A percentile compares a stretch with the other conserved stretches of the same genome.
Evolutionary conservation across 2,797 vertebrate genomes (phyloP).

Genomic region (Darevskia nairensis): DNA sequence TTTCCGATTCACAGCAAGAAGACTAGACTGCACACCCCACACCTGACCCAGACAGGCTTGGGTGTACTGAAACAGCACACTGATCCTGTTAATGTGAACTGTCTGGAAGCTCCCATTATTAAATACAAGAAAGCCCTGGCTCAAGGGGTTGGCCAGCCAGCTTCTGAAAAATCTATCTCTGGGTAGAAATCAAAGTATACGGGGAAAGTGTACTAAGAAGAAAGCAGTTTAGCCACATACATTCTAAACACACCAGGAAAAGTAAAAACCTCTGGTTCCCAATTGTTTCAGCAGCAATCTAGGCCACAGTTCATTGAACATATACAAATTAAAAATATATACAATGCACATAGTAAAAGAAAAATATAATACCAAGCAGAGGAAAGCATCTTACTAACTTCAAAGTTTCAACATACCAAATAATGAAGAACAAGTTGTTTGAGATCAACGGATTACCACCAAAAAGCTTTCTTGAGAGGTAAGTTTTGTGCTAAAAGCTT

Average conservation of each 20-base stretch:
- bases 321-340: background rate
- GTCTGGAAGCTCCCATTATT: background rate
- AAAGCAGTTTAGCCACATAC: background rate
- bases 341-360: background rate
- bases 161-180: background rate
- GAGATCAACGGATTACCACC: background rate
- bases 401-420: background rate
- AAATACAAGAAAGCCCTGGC: background rate
- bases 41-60: background rate
- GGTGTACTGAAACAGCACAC: background rate
- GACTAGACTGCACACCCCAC: no score
- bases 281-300: background rate
- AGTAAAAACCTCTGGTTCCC: background rate
- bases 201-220: background rate
- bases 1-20: background rate
- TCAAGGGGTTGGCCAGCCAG: background rate
- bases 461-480: background rate
- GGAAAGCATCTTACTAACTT: background rate
- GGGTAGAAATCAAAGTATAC: background rate
- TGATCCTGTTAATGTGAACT: background rate
- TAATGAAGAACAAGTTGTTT: background rate
- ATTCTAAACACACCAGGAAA: background rate
- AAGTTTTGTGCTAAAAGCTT: background rate
- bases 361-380: background rate
- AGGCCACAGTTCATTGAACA: background rate